Percentiles rank a stretch among this genome's conserved stretches.
These are phyloP conservation scores for Bombyx huttoni DNA, from an alignment of 2,888 invertebrate species.

Conservation along the genomic window DNA sequence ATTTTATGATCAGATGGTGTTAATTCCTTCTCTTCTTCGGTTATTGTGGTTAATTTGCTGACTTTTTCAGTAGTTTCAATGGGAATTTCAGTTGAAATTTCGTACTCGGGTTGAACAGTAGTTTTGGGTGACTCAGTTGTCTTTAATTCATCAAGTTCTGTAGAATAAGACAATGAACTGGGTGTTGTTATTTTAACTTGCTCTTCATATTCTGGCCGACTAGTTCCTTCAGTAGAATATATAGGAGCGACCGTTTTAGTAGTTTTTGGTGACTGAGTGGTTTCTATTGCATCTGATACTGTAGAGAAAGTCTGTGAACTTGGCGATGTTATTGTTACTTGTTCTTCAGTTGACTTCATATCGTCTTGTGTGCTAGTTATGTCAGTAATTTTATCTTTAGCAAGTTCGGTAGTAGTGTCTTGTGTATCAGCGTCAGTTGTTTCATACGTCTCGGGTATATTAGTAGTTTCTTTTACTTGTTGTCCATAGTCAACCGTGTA, in stretches of 20 bases:
- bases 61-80: neutral
- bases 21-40: neutral
- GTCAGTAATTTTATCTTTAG: neutral
- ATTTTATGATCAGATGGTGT: neutral
- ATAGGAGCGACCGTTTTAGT: neutral
- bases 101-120: neutral
- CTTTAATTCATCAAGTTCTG: no score
- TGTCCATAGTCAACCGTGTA: neutral
- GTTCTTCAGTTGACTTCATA: neutral
- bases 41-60: neutral
- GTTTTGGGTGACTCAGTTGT: no score
- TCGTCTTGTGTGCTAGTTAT: neutral
- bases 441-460: neutral
- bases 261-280: neutral
- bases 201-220: neutral
- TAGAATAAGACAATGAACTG: no score
- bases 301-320: neutral
- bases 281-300: neutral
- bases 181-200: no score
- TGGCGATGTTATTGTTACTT: neutral
- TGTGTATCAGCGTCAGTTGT: neutral
- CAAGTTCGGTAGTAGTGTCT: neutral
- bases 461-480: neutral
- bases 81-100: neutral
- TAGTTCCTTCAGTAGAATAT: neutral